These are phyloP conservation scores for Spodoptera litura DNA, from an alignment of 1,140 invertebrate species.

Conservation along the genomic window DNA sequence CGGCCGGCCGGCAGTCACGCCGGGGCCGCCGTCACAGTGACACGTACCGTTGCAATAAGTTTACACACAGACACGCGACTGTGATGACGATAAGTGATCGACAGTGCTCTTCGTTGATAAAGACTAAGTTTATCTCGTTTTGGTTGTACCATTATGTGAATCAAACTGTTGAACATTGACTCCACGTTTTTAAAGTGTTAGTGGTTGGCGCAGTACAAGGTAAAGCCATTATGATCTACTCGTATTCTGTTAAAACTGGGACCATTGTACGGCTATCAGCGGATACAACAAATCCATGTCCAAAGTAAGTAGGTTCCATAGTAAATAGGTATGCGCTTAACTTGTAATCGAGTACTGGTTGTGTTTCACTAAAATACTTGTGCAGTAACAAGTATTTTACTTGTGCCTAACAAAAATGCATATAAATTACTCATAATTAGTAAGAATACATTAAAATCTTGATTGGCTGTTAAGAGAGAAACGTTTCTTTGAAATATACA, in stretches of 20 bases:
- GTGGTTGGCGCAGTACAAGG: constrained; percentile 72
- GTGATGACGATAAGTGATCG: constrained; percentile 80
- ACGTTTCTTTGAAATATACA: constrained; percentile 1
- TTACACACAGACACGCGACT: constrained; percentile 62
- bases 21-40: constrained; percentile 64
- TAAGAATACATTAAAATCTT: constrained; percentile 23
- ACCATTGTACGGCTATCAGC: constrained; percentile 70
- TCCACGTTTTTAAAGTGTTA: constrained; percentile 59
- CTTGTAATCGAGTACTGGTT: constrained; percentile 18
- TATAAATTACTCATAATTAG: constrained; percentile 32
- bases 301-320: constrained; percentile 43
- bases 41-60: constrained; percentile 60
- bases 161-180: constrained; percentile 54
- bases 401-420: constrained; percentile 16
- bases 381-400: neutral
- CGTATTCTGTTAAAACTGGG: constrained; percentile 74
- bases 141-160: constrained; percentile 66
- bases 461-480: constrained; percentile 19
- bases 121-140: constrained; percentile 58
- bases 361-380: constrained; percentile 8
- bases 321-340: constrained; percentile 23
- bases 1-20: constrained; percentile 77
- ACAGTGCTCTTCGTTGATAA: constrained; percentile 72
- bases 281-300: constrained; percentile 63
- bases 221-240: constrained; percentile 77